Conservation (phyloP, 1,140 invertebrate species). For the Amyelois transitella region DNA sequence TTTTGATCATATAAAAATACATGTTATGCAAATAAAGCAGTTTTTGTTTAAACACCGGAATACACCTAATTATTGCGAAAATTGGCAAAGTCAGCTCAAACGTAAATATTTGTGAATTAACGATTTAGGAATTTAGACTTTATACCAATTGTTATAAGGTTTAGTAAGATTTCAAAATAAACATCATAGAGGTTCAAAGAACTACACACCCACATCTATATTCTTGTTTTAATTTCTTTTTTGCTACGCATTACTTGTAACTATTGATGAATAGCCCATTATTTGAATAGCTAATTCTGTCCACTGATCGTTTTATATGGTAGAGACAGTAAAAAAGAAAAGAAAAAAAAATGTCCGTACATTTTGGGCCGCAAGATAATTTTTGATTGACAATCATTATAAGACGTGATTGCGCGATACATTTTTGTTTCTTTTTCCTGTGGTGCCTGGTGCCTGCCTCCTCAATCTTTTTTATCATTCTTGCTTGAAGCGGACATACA, state of each 20-base stretch:
- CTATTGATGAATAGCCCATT: constrained; percentile 50
- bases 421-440: background rate
- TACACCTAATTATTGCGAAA: background rate
- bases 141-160: background rate
- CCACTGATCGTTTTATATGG: constrained; percentile 27
- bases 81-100: background rate
- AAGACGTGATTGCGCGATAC: background rate
- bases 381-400: background rate
- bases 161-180: constrained; percentile 1
- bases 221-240: constrained; percentile 36
- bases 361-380: background rate
- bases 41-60: too few relatives aligned
- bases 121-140: background rate
- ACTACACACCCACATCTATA: constrained; percentile 39
- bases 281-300: constrained; percentile 34
- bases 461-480: too few relatives aligned
- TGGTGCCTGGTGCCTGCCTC: too few relatives aligned
- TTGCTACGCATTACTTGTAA: constrained; percentile 47
- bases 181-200: constrained; percentile 40
- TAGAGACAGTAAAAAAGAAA: background rate
- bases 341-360: background rate
- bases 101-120: too few relatives aligned
- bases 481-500: too few relatives aligned
- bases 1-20: too few relatives aligned
- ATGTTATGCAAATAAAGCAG: background rate